A percentile compares a stretch with the other conserved stretches of the same genome.
phyloP scores from a whole-genome alignment of 2,888 invertebrate species.

The Pyrochroa serraticornis region DNA sequence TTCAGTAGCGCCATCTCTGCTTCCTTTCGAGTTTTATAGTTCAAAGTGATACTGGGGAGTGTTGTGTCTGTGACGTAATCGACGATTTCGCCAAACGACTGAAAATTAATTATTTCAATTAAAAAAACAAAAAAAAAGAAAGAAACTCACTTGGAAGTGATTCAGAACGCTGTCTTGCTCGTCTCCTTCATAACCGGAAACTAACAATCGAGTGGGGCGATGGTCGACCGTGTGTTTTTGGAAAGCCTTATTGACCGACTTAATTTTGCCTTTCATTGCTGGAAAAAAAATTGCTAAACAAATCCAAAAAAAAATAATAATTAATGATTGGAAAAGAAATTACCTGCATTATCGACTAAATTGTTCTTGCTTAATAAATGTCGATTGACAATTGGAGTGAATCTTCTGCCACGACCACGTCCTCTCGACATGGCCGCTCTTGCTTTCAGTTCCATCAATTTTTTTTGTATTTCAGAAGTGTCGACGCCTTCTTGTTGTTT shows the following conservation, averaged over 20 bases:
- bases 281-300: conserved; percentile 11
- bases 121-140: conserved; percentile 3
- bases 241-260: conserved; percentile 44
- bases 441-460: conserved; percentile 74
- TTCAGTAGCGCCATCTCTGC: conserved; percentile 80
- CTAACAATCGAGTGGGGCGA: conserved; percentile 81
- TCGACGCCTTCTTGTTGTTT: conserved; percentile 90
- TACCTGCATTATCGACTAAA: conserved; percentile 43
- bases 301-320: too few relatives aligned
- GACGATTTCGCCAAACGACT: conserved; percentile 90
- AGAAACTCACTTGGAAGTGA: conserved; percentile 79
- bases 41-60: conserved; percentile 77
- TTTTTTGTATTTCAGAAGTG: conserved; percentile 79
- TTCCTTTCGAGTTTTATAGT: conserved; percentile 76
- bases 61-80: conserved; percentile 76
- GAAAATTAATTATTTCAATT: conserved; percentile 38
- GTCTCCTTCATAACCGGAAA: conserved; percentile 85
- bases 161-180: conserved; percentile 79
- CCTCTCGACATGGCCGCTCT: conserved; percentile 50
- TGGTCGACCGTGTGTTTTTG: conserved; percentile 76
- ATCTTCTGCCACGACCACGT: conserved; percentile 46
- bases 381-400: conserved; percentile 48
- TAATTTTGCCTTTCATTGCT: conserved; percentile 38
- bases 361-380: conserved; percentile 55
- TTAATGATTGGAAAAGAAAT: not conserved